Evolutionary conservation across 2,797 vertebrate genomes (phyloP).

Genomic region (Denticeps clupeoides): DNA sequence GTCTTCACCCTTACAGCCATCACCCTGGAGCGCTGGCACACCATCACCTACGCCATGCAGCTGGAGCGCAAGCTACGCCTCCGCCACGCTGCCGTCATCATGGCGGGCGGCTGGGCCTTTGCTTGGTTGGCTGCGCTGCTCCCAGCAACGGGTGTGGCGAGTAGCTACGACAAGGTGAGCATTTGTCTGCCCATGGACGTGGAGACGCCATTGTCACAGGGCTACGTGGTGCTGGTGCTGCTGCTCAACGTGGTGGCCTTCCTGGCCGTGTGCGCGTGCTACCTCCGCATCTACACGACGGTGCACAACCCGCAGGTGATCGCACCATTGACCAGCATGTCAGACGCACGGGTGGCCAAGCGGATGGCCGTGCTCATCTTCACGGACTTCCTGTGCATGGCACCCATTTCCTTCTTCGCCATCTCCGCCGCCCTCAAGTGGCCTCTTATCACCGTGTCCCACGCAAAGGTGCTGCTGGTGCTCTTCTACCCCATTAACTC

Average conservation of each 20-base stretch:
- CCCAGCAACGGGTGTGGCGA: conserved; percentile 78
- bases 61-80: conserved; percentile 76
- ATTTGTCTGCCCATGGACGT: conserved; percentile 99
- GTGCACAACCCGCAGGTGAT: conserved; percentile 72
- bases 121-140: conserved; percentile 68
- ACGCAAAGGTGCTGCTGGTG: conserved; percentile 90
- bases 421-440: conserved; percentile 83
- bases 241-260: conserved; percentile 86
- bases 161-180: conserved; percentile 93
- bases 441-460: conserved; percentile 86
- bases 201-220: conserved; percentile 64
- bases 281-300: conserved; percentile 81
- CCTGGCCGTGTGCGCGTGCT: conserved; percentile 76
- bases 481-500: conserved; percentile 97
- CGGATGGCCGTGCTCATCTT: conserved; percentile 95
- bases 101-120: conserved; percentile 81
- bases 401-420: conserved; percentile 93
- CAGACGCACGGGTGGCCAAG: conserved; percentile 80
- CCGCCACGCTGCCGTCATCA: conserved; percentile 68
- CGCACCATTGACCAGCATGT: conserved; percentile 58
- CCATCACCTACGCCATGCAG: conserved; percentile 88
- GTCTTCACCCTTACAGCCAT: conserved; percentile 86
- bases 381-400: conserved; percentile 94
- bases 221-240: conserved; percentile 74
- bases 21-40: conserved; percentile 92